Percentiles rank a stretch among this genome's conserved stretches.
Conservation (phyloP, 2,888 invertebrate species). For the Prosopocoilus inquinatus region DNA sequence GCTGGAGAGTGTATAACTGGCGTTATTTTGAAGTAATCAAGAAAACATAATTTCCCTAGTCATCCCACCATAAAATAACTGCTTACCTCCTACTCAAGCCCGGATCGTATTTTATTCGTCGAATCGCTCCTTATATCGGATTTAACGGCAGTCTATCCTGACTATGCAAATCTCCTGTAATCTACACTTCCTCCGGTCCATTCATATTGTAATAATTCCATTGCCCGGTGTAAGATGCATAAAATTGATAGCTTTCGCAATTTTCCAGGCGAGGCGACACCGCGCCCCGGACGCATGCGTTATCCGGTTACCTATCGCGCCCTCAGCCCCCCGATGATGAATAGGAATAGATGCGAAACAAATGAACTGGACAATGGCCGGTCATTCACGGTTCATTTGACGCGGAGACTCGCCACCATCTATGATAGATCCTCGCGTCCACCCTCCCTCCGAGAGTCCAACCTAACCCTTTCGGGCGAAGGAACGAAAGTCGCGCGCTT, state of each 20-base stretch:
- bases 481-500: neutral
- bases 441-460: neutral
- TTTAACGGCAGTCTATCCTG: constrained; percentile 29
- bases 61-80: neutral
- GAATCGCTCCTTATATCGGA: constrained; percentile 26
- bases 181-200: constrained; percentile 37
- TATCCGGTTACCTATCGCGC: constrained; percentile 12
- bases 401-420: constrained; percentile 26
- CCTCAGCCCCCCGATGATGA: constrained; percentile 31
- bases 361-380: constrained; percentile 49
- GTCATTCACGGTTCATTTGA: constrained; percentile 44
- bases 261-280: constrained; percentile 36
- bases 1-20: too few relatives aligned
- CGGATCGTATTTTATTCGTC: constrained; percentile 14
- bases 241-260: constrained; percentile 45
- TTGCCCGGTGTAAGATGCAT: constrained; percentile 43
- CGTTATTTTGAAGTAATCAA: neutral
- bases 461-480: constrained; percentile 5
- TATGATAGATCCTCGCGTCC: constrained; percentile 13
- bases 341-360: constrained; percentile 42
- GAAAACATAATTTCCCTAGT: neutral
- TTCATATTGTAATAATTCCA: constrained; percentile 43
- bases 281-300: constrained; percentile 13
- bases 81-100: neutral
- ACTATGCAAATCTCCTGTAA: constrained; percentile 37